Conservation (phyloP, 2,797 vertebrate species). For the Mormyrops attenuatus region DNA sequence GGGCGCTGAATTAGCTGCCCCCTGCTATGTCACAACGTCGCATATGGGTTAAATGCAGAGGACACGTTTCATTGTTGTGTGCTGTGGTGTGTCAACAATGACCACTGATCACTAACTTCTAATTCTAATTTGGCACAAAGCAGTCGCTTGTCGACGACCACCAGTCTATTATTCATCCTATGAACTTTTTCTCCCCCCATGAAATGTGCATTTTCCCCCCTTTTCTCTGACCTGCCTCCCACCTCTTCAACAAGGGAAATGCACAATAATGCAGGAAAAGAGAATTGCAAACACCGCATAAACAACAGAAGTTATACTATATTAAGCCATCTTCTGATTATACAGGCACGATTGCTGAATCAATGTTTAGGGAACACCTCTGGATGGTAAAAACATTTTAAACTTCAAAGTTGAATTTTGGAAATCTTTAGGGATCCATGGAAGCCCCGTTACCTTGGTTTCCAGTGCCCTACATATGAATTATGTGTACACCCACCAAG, state of each 20-base stretch:
- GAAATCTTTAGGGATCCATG: background rate
- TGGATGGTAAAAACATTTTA: background rate
- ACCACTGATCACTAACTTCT: too few species aligned
- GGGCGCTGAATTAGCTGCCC: too few species aligned
- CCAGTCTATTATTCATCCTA: background rate
- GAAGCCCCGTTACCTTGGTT: background rate
- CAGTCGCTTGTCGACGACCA: background rate
- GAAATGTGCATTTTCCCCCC: background rate
- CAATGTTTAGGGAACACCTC: background rate
- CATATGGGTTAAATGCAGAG: too few species aligned
- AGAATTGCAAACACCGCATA: background rate
- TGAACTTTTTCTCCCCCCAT: too few species aligned
- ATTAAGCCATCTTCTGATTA: background rate
- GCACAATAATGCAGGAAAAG: background rate
- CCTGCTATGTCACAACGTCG: too few species aligned
- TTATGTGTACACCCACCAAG: background rate
- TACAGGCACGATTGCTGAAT: background rate
- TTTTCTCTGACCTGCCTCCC: background rate
- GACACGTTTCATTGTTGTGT: too few species aligned
- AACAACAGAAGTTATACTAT: background rate
- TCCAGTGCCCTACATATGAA: background rate
- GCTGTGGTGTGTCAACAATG: too few species aligned
- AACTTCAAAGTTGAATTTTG: background rate
- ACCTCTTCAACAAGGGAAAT: background rate
- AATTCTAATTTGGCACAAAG: background rate